Conservation (phyloP, 2,113 vertebrate genomes). For the Polypterus bichir region DNA sequence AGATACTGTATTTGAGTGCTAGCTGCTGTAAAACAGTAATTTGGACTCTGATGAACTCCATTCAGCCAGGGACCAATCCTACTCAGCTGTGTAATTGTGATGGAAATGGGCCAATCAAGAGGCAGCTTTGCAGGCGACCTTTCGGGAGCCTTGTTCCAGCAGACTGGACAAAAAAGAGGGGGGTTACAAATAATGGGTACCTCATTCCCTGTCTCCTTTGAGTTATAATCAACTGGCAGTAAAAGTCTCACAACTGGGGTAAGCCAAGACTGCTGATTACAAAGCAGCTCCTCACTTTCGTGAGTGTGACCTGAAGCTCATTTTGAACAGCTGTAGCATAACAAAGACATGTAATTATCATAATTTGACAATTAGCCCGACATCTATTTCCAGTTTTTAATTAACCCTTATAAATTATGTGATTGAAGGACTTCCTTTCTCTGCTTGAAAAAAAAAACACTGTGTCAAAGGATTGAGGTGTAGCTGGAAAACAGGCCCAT, state of each 20-base stretch:
- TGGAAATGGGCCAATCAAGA: conserved; percentile 69
- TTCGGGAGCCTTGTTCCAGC: conserved; percentile 48
- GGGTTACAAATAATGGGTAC: conserved; percentile 53
- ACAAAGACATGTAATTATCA: conserved; percentile 80
- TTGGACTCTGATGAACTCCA: conserved; percentile 58
- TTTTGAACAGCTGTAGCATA: conserved; percentile 71
- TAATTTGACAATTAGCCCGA: conserved; percentile 87
- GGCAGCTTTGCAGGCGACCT: conserved; percentile 50
- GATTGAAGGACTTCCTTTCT: conserved; percentile 53
- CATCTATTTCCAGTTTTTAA: conserved; percentile 77
- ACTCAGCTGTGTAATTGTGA: conserved; percentile 80
- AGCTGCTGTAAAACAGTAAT: conserved; percentile 45
- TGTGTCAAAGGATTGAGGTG: too few relatives aligned
- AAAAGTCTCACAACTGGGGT: conserved; percentile 42
- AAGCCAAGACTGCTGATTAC: conserved; percentile 38
- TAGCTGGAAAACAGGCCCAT: too few relatives aligned
- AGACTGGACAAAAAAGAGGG: conserved; percentile 29
- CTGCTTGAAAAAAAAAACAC: conserved; percentile 26
- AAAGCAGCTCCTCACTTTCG: conserved; percentile 39
- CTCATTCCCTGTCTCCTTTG: conserved; percentile 37
- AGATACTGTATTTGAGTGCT: conserved; percentile 21
- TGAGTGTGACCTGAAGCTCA: conserved; percentile 59
- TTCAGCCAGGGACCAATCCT: conserved; percentile 53
- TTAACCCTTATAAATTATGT: conserved; percentile 67
- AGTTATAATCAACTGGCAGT: conserved; percentile 71